Conservation (phyloP, 2,888 invertebrate species). For the Salticus scenicus region DNA sequence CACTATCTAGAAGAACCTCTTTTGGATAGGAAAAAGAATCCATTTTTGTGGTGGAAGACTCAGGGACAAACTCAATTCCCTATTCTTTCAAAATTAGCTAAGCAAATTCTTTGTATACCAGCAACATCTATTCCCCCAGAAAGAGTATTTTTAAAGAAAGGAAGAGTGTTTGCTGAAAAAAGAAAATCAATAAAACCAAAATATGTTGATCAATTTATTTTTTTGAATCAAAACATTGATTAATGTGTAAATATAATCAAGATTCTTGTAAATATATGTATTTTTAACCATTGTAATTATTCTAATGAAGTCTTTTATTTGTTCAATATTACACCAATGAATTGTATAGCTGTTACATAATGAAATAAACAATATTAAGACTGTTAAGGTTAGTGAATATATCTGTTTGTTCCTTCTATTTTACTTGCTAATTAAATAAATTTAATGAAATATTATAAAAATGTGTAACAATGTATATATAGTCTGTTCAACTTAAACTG, state of each 20-base stretch:
- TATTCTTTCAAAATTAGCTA: slow-evolving; percentile 51
- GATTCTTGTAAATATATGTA: background rate
- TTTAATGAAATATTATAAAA: no score
- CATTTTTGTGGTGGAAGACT: slow-evolving; percentile 62
- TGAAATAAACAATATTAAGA: no score
- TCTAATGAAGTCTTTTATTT: no score
- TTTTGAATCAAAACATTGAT: slow-evolving; percentile 65
- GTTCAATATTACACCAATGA: no score
- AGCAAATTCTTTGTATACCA: slow-evolving; percentile 49
- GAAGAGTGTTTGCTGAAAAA: slow-evolving; percentile 44
- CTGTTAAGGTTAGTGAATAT: no score
- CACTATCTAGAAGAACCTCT: slow-evolving; percentile 61
- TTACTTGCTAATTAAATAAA: no score
- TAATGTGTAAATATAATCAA: background rate
- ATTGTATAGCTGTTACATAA: no score
- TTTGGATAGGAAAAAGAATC: slow-evolving; percentile 58
- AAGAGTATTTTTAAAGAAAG: slow-evolving; percentile 61
- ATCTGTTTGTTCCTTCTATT: no score
- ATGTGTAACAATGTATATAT: no score
- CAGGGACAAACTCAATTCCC: slow-evolving; percentile 61
- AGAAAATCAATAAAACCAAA: slow-evolving; percentile 52
- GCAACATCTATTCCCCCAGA: slow-evolving; percentile 65
- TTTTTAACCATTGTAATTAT: background rate
- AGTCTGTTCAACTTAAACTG: no score
- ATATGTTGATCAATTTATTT: slow-evolving; percentile 64